A percentile compares a stretch with the other conserved stretches of the same genome.
Conservation (phyloP, 2,888 invertebrate species). For the Pyrocoelia pectoralis region DNA sequence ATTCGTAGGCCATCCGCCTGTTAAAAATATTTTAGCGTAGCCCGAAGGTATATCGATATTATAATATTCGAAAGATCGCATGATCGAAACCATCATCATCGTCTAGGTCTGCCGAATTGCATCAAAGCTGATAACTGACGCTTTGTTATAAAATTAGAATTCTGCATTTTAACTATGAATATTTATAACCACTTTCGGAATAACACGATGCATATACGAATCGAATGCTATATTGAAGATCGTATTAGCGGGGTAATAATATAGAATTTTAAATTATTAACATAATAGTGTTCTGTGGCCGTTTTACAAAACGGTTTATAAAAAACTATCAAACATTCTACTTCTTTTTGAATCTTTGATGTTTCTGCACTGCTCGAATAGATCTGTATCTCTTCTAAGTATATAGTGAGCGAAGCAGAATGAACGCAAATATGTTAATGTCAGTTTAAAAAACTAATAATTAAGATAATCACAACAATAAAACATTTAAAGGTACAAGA, state of each 20-base stretch:
- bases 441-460: conserved; percentile 52
- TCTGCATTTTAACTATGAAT: conserved; percentile 27
- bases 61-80: conserved; percentile 41
- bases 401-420: conserved; percentile 40
- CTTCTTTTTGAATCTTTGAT: conserved; percentile 17
- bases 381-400: conserved; percentile 39
- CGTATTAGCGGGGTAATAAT: conserved; percentile 17
- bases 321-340: conserved; percentile 10
- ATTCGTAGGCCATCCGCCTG: not conserved
- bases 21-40: conserved; percentile 34
- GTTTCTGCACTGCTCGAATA: conserved; percentile 26
- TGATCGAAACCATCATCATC: conserved; percentile 37
- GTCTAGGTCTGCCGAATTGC: conserved; percentile 32
- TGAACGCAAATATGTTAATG: conserved; percentile 54
- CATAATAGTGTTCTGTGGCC: not conserved
- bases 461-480: conserved; percentile 58
- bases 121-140: conserved; percentile 32
- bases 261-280: conserved; percentile 15
- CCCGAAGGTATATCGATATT: conserved; percentile 29
- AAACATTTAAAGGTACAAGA: conserved; percentile 51
- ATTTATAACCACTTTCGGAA: conserved; percentile 21
- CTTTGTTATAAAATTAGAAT: conserved; percentile 25
- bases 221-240: conserved; percentile 5
- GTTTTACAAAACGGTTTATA: not conserved
- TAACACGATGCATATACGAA: not conserved